These are phyloP conservation scores for Centropus unirufus DNA, from an alignment of 2,113 vertebrate species.

Conservation along the genomic window DNA sequence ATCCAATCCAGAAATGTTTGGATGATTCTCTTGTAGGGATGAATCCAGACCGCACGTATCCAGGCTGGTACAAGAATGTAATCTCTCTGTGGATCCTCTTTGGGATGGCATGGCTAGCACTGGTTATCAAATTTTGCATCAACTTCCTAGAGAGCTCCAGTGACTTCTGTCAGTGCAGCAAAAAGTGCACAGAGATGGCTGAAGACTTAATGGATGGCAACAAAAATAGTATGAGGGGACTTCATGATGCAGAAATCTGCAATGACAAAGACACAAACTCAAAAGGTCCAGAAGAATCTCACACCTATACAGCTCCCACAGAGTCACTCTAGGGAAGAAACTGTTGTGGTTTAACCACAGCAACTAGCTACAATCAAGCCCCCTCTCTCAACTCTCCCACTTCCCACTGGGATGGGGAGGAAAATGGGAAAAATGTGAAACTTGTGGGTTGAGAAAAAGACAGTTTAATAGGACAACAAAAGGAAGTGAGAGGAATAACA, in stretches of 20 bases:
- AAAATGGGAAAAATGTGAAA: no score
- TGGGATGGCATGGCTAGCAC: constrained; percentile 91
- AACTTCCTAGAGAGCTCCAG: constrained; percentile 82
- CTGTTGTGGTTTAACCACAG: no score
- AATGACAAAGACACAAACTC: not conserved
- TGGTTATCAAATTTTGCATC: constrained; percentile 88
- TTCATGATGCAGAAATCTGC: not conserved
- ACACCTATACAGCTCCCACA: not conserved
- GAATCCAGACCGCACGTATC: constrained; percentile 82
- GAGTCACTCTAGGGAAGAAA: not conserved
- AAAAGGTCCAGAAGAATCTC: not conserved
- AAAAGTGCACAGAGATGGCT: not conserved
- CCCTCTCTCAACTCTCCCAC: no score
- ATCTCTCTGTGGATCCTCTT: constrained; percentile 93
- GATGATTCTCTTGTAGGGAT: constrained; percentile 74
- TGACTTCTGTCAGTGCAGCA: constrained; percentile 34
- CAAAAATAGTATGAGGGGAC: not conserved
- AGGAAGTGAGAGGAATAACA: no score
- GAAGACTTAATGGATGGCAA: constrained; percentile 43
- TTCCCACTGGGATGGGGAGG: no score
- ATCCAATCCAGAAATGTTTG: not conserved
- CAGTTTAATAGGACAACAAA: no score
- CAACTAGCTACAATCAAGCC: no score
- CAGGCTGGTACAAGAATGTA: constrained; percentile 86
- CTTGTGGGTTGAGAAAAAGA: no score